Evolutionary conservation across 2,797 vertebrate genomes (phyloP).

Genomic region (Enoplosus armatus): DNA sequence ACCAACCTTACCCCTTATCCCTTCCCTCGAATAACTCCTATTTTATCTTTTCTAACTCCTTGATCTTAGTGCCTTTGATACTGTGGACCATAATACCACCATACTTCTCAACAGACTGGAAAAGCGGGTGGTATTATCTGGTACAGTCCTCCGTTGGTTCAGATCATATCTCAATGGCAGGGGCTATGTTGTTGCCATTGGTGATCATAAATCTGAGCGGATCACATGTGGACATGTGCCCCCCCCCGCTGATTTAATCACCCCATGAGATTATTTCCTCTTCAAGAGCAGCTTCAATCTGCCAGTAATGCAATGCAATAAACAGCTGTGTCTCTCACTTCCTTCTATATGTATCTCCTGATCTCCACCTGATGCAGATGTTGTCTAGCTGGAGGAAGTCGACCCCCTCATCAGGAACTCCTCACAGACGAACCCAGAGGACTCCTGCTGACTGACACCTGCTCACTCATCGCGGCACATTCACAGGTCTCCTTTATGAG

Average conservation of each 20-base stretch:
- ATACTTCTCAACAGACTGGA: too few relatives aligned
- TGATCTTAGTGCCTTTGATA: too few relatives aligned
- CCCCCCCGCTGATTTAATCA: background rate
- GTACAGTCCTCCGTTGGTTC: background rate
- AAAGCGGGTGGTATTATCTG: background rate
- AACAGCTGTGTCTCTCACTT: conserved; percentile 1
- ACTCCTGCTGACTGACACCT: background rate
- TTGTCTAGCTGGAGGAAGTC: background rate
- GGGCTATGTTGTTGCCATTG: background rate
- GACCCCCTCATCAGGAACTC: background rate
- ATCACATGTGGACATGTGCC: background rate
- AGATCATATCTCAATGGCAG: background rate
- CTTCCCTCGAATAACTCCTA: too few relatives aligned
- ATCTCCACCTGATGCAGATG: conserved; percentile 4
- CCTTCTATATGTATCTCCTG: background rate
- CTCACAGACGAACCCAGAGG: background rate
- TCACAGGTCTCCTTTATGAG: background rate
- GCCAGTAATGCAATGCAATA: background rate
- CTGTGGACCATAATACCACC: too few relatives aligned
- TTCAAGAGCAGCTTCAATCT: too few relatives aligned
- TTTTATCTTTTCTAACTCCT: too few relatives aligned
- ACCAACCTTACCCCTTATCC: too few relatives aligned
- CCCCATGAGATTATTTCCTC: background rate
- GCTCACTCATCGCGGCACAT: background rate
- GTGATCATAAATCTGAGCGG: background rate